phyloP scores from a whole-genome alignment of 2,888 invertebrate species.

The Carterocephalus palaemon region DNA sequence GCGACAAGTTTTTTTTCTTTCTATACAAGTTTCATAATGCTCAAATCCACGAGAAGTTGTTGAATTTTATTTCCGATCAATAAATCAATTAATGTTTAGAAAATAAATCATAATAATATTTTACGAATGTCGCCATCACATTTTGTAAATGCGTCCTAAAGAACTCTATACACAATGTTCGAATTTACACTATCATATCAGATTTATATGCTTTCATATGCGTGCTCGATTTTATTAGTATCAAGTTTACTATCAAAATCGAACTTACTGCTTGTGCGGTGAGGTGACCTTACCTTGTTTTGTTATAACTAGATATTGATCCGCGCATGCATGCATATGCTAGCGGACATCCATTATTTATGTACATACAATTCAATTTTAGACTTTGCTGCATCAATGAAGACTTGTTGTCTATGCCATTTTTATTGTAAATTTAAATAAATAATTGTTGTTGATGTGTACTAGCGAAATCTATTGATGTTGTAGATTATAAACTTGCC shows the following conservation, averaged over 20 bases:
- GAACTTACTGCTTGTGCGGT: too few relatives aligned
- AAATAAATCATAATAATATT: too few relatives aligned
- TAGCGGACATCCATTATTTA: slow-evolving; percentile 8
- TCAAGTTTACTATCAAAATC: slow-evolving; percentile 9
- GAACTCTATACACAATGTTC: slow-evolving; percentile 29
- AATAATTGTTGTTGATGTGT: slow-evolving; percentile 37
- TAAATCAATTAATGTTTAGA: too few relatives aligned
- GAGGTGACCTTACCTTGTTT: too few relatives aligned
- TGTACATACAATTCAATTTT: slow-evolving; percentile 24
- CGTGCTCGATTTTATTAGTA: not conserved
- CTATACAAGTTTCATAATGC: too few relatives aligned
- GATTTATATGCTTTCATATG: slow-evolving; percentile 45
- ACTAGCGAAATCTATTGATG: slow-evolving; percentile 29
- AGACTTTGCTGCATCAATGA: slow-evolving; percentile 41
- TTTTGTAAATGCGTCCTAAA: slow-evolving; percentile 4
- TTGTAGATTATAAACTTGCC: slow-evolving; percentile 15
- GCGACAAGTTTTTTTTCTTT: too few relatives aligned
- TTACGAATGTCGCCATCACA: too few relatives aligned
- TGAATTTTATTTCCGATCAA: too few relatives aligned
- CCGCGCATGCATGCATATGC: slow-evolving; percentile 28
- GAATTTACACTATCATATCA: slow-evolving; percentile 68
- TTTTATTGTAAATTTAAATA: slow-evolving; percentile 34
- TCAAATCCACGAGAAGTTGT: too few relatives aligned
- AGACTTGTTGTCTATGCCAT: slow-evolving; percentile 53
- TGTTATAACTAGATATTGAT: too few relatives aligned